phyloP scores from a whole-genome alignment of 2,797 vertebrate species.

The Peromyscus nudipes region DNA sequence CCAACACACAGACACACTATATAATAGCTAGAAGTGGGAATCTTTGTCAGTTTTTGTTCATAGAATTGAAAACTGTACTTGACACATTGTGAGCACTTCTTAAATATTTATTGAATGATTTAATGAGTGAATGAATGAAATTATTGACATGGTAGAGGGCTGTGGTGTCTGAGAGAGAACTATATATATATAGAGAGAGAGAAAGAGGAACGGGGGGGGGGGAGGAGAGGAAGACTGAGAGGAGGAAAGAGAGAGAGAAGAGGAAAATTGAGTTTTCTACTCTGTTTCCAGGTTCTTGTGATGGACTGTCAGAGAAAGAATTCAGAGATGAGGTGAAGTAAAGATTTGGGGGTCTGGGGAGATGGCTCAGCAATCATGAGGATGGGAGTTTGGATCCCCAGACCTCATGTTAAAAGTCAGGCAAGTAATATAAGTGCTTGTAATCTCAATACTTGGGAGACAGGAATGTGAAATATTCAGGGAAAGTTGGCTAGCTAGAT shows the following conservation, averaged over 20 bases:
- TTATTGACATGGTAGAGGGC: background rate
- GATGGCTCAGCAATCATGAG: background rate
- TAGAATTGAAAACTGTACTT: background rate
- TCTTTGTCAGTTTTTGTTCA: background rate
- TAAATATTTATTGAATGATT: slow-evolving; percentile 39
- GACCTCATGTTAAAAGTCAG: background rate
- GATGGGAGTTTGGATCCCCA: background rate
- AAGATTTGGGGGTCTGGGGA: background rate
- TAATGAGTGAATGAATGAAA: background rate
- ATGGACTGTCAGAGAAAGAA: background rate
- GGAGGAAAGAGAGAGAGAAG: background rate
- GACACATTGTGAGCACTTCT: background rate
- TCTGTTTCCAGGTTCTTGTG: background rate
- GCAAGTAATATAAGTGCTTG: background rate
- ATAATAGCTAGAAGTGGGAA: background rate
- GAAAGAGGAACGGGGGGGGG: background rate
- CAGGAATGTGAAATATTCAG: too few species aligned
- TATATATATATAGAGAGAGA: background rate
- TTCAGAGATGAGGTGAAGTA: background rate
- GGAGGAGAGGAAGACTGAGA: too few species aligned
- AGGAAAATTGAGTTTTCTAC: background rate
- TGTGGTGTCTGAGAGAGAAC: background rate
- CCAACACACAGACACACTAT: too few species aligned
- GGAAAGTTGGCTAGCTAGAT: background rate
- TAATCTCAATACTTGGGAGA: background rate